phyloP scores from a whole-genome alignment of 2,888 invertebrate genomes.

The Adelognathus sp. region DNA sequence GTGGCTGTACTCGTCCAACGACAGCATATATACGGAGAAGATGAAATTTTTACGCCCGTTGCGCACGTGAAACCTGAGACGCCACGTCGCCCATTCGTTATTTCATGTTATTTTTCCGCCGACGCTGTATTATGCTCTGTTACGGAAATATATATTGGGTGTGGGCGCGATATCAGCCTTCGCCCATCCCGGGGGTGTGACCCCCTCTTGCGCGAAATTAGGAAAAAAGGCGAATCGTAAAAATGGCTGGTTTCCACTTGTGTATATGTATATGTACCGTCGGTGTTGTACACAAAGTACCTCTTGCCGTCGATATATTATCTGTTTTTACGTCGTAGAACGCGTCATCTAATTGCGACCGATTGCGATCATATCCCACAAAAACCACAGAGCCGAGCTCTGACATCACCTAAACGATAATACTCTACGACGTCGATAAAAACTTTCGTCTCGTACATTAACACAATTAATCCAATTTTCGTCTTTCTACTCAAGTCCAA shows the following conservation, averaged over 20 bases:
- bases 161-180: no score
- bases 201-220: conserved; percentile 42
- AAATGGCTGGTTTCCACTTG: conserved; percentile 24
- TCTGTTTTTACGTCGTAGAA: not conserved
- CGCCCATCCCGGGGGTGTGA: no score
- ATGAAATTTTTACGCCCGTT: conserved; percentile 57
- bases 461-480: not conserved
- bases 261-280: no score
- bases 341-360: not conserved
- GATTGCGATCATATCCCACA: not conserved
- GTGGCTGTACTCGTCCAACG: conserved; percentile 28
- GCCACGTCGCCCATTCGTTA: conserved; percentile 50
- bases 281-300: no score
- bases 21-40: no score
- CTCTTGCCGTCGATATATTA: not conserved
- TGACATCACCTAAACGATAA: not conserved
- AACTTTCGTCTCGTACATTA: not conserved
- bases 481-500: not conserved
- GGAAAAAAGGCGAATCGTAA: conserved; percentile 51
- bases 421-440: not conserved
- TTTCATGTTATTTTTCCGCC: conserved; percentile 39
- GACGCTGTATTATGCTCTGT: no score
- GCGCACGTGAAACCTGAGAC: conserved; percentile 58
- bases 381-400: not conserved
- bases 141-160: no score